Evolutionary conservation across 1,140 invertebrate species (phyloP), one percentile per base, ranked within the genome.

Genomic region (Sarcophaga peregrina): DNA sequence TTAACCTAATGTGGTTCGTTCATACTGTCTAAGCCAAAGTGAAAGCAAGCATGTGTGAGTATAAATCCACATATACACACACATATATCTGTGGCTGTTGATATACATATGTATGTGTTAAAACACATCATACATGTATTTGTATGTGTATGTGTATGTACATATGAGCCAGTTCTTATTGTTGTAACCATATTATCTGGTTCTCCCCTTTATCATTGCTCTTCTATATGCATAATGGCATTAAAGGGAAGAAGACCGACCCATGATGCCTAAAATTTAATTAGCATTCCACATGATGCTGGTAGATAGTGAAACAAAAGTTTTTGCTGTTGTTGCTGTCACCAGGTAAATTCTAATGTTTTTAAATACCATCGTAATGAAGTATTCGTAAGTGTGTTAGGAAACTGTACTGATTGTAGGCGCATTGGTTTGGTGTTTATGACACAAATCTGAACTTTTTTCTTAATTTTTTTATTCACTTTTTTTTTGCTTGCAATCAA

Each of bases 211-310:
- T 4, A 58, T 58, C 54, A n/a, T 58, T n/a, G n/a, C 3, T 58
- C 50, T 52, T 52, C 50, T 52, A 52, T n/a, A 20, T 68, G 6
- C 17, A 68, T 68, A n/a, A 3, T 68, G 62, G 17, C 20, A 20
- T 20, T 37, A 37, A 37, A 13, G 4, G 8, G 17, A 68, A 25
- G 17, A 5, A 68, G 62, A 68, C 62, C n/a, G n/a, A 37, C 1
- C 25, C 62, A 68, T 68, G 9, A 68, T 68, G 10, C n/a, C 20
- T 20, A 68, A 17, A 68, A 68, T 68, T 68, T 68, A 68, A 68
- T 68, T 68, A 68, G n/a, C 62, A 68, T 68, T 10, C 62, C 62
- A 68, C 10, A 68, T 68, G 62, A 25, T 68, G 62, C 62, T 68
- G 17, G 62, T 68, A 68, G 15, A 20, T 25, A 20, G 62, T 9